A percentile compares a stretch with the other conserved stretches of the same genome.
These are phyloP conservation scores for Calameuta filiformis DNA, from an alignment of 2,888 invertebrate genomes.

Conservation along the genomic window DNA sequence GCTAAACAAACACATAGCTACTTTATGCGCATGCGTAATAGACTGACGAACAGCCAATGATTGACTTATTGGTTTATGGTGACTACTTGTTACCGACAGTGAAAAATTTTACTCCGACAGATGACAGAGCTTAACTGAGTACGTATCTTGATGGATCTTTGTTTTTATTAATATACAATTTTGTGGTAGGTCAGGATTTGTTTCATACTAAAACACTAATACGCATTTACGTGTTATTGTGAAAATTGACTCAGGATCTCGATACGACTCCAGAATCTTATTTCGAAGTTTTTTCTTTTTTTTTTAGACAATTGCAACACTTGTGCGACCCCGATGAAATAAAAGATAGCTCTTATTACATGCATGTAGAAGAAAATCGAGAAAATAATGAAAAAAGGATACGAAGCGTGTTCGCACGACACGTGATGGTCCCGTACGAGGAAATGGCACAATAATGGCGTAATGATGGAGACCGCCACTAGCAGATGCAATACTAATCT, in stretches of 20 bases:
- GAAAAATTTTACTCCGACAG: not conserved
- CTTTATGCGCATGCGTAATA: not conserved
- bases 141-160: not conserved
- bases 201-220: not conserved
- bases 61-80: not conserved
- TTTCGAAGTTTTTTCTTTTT: not conserved
- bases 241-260: not conserved
- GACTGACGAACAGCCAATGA: not conserved
- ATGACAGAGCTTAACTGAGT: not conserved
- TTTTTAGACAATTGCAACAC: not conserved
- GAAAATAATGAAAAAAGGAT: not conserved
- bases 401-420: not conserved
- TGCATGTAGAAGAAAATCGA: not conserved
- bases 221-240: too few species aligned
- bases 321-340: not conserved
- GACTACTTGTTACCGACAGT: not conserved
- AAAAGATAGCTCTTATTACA: not conserved
- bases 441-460: conserved; percentile 9
- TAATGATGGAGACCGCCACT: conserved; percentile 8
- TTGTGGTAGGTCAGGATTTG: not conserved
- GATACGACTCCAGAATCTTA: not conserved
- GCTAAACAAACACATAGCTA: not conserved
- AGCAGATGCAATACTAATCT: conserved; percentile 10
- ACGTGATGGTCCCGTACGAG: not conserved
- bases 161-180: not conserved